Evolutionary conservation across 2,888 invertebrate genomes (phyloP).

Genomic region (Drosophila dives): DNA sequence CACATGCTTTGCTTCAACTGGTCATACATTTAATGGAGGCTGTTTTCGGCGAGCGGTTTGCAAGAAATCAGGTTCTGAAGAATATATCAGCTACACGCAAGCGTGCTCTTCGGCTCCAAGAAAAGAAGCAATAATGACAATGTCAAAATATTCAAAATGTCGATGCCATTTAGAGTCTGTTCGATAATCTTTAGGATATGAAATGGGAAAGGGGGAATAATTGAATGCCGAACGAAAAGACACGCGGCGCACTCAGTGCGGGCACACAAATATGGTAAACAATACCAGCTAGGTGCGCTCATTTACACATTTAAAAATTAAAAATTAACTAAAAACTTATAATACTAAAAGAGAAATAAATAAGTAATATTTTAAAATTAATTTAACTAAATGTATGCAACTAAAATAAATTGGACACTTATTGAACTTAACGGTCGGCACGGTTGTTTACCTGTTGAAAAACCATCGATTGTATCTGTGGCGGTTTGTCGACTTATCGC

Average conservation of each 20-base stretch:
- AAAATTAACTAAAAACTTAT: not conserved
- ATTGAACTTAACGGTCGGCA: not conserved
- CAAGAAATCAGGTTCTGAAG: constrained; percentile 78
- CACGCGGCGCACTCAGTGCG: constrained; percentile 8
- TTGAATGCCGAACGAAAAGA: constrained; percentile 5
- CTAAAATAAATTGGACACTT: constrained; percentile 27
- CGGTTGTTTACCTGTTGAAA: not conserved
- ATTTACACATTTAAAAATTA: constrained; percentile 4
- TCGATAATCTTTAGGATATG: constrained; percentile 2
- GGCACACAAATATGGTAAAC: constrained; percentile 3
- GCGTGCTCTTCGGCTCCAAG: constrained; percentile 77
- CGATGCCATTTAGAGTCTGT: constrained; percentile 35
- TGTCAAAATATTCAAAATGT: constrained; percentile 2
- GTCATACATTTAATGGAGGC: constrained; percentile 65
- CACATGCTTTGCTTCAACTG: constrained; percentile 81
- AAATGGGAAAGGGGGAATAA: not conserved
- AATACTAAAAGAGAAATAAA: constrained; percentile 40
- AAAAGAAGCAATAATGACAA: constrained; percentile 67
- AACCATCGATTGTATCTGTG: constrained; percentile 9
- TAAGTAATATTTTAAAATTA: constrained; percentile 28
- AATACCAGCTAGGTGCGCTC: constrained; percentile 15
- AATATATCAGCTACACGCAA: constrained; percentile 77
- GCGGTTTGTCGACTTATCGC: constrained; percentile 30
- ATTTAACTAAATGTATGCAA: constrained; percentile 34
- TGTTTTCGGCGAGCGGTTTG: constrained; percentile 76